phyloP scores from a whole-genome alignment of 1,140 invertebrate species.

The Tribolium madens region DNA sequence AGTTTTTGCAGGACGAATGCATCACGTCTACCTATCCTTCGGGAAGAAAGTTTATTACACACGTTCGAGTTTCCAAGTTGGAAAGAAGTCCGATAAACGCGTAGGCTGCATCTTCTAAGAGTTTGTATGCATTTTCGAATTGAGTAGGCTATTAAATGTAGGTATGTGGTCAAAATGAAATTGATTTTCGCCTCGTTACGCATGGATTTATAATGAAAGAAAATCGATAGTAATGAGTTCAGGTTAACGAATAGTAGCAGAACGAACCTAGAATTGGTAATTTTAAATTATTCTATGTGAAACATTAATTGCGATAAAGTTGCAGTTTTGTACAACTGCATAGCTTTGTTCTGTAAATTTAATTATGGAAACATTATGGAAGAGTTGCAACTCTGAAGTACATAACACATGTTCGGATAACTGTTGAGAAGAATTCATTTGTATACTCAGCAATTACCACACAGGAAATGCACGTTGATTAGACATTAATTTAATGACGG shows the following conservation, averaged over 20 bases:
- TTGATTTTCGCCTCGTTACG: background rate
- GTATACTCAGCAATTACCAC: constrained; percentile 2
- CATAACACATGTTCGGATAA: background rate
- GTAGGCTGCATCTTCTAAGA: constrained; percentile 15
- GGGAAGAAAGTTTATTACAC: constrained; percentile 34
- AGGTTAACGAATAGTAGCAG: constrained; percentile 1
- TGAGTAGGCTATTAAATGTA: too few species aligned
- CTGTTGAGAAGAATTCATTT: background rate
- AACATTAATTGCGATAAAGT: background rate
- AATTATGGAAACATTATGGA: background rate
- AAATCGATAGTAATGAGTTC: constrained; percentile 8
- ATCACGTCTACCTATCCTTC: constrained; percentile 17
- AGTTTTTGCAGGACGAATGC: constrained; percentile 32
- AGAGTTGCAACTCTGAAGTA: background rate
- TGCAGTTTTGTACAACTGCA: background rate
- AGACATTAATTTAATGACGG: constrained; percentile 28
- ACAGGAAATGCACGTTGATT: constrained; percentile 33
- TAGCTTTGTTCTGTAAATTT: background rate
- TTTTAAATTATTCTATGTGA: background rate
- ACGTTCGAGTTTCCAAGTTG: constrained; percentile 8
- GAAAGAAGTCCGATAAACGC: constrained; percentile 1
- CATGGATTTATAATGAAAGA: constrained; percentile 20
- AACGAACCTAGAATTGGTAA: background rate
- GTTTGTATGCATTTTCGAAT: constrained; percentile 27
- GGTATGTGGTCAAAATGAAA: constrained; percentile 1